These are phyloP conservation scores for Hirudinaria manillensis DNA, from an alignment of 2,888 invertebrate genomes.

Conservation along the genomic window DNA sequence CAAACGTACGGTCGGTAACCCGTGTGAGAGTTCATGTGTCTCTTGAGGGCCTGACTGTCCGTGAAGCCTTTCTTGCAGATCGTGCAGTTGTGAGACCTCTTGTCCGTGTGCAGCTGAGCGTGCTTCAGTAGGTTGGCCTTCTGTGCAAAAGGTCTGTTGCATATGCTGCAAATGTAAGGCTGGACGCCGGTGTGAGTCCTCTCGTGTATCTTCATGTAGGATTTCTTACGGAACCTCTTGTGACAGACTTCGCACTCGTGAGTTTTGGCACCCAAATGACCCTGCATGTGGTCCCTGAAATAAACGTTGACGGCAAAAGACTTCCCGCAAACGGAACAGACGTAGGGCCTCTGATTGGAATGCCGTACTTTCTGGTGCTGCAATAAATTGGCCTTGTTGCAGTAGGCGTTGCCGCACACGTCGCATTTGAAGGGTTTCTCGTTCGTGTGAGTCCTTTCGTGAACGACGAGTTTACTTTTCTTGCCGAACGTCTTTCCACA, in stretches of 20 bases:
- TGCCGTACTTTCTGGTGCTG: slow-evolving; percentile 30
- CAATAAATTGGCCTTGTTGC: slow-evolving; percentile 26
- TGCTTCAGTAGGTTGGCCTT: slow-evolving; percentile 34
- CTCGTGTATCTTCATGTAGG: slow-evolving; percentile 30
- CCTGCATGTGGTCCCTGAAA: slow-evolving; percentile 31
- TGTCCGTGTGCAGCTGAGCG: slow-evolving; percentile 33
- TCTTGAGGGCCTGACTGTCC: slow-evolving; percentile 29
- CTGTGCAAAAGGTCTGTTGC: slow-evolving; percentile 30
- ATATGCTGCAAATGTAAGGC: slow-evolving; percentile 29
- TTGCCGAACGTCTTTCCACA: slow-evolving; percentile 29
- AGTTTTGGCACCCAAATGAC: slow-evolving; percentile 27
- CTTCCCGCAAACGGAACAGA: slow-evolving; percentile 31
- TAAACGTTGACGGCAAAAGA: slow-evolving; percentile 28
- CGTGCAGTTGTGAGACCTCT: slow-evolving; percentile 31
- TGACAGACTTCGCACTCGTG: slow-evolving; percentile 28
- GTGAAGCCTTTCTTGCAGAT: slow-evolving; percentile 33
- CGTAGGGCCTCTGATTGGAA: slow-evolving; percentile 25
- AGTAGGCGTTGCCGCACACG: slow-evolving; percentile 26
- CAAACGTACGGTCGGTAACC: slow-evolving; percentile 31
- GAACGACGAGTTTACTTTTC: slow-evolving; percentile 19
- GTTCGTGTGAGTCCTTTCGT: slow-evolving; percentile 28
- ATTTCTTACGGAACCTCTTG: slow-evolving; percentile 32
- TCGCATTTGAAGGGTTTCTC: slow-evolving; percentile 32
- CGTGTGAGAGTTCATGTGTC: slow-evolving; percentile 30
- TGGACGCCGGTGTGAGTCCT: slow-evolving; percentile 28